phyloP scores from a whole-genome alignment of 1,140 invertebrate genomes.

The Aphelenchoides fujianensis region DNA sequence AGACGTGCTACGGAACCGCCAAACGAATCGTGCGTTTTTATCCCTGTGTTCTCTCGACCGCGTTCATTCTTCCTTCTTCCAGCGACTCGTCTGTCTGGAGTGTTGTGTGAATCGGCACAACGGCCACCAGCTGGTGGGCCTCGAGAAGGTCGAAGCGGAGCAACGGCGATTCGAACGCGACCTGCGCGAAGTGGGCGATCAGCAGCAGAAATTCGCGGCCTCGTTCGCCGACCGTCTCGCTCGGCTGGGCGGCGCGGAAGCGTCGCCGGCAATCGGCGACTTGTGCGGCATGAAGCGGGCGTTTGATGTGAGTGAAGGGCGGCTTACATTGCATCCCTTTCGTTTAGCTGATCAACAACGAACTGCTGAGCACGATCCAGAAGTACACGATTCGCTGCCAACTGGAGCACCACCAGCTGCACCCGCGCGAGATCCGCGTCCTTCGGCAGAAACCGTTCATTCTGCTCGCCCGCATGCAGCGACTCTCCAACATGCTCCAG shows the following conservation, averaged over 20 bases:
- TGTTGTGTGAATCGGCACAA: conserved; percentile 54
- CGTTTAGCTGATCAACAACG: background rate
- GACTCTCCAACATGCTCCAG: background rate
- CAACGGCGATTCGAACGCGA: background rate
- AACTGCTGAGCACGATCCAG: background rate
- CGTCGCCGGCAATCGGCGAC: too few relatives aligned
- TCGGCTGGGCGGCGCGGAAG: background rate
- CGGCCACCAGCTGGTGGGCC: conserved; percentile 37
- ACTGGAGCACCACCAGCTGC: background rate
- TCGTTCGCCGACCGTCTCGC: background rate
- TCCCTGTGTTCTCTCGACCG: too few relatives aligned
- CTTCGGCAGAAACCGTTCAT: conserved; percentile 6
- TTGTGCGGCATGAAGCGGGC: background rate
- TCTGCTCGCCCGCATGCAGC: conserved; percentile 3
- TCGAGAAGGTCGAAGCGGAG: conserved; percentile 33
- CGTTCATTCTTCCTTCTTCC: conserved; percentile 8
- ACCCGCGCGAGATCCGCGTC: background rate
- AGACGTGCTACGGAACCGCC: conserved; percentile 7
- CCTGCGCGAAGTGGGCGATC: background rate
- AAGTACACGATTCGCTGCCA: background rate
- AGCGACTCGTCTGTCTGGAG: conserved; percentile 44
- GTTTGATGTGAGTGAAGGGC: background rate
- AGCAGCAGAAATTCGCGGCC: background rate
- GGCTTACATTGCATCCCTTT: background rate
- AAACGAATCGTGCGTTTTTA: background rate